phyloP scores from a whole-genome alignment of 2,797 vertebrate species.

The Pteronotus mesoamericanus region DNA sequence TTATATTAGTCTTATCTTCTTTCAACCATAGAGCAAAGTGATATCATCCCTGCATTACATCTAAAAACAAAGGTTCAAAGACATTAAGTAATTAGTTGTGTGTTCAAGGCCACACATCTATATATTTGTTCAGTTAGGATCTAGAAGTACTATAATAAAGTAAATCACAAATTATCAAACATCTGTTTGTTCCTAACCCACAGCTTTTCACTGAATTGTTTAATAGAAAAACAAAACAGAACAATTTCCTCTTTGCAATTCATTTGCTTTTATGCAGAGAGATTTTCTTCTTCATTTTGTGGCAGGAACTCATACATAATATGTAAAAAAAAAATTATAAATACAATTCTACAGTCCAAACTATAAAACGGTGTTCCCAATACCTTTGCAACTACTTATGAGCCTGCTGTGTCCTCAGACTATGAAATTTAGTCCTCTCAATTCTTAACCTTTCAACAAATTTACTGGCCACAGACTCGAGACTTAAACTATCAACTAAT shows the following conservation, averaged over 20 bases:
- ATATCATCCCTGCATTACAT: not conserved
- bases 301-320: not conserved
- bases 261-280: constrained; percentile 5
- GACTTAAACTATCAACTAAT: not conserved
- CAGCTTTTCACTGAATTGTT: not conserved
- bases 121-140: constrained; percentile 2
- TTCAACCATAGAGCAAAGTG: not conserved
- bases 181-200: not conserved
- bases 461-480: not conserved
- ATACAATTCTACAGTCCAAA: not conserved
- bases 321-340: not conserved
- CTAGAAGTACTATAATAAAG: not conserved
- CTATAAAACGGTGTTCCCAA: not conserved
- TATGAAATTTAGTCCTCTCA: not conserved
- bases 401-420: not conserved
- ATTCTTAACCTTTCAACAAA: not conserved
- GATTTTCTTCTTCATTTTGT: not conserved
- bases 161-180: constrained; percentile 7
- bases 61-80: constrained; percentile 17
- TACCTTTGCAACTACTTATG: not conserved
- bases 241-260: not conserved
- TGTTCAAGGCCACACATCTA: not conserved
- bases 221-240: not conserved
- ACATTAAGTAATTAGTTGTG: not conserved
- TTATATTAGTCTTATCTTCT: constrained; percentile 13